A percentile compares a stretch with the other conserved stretches of the same genome.
phyloP scores from a whole-genome alignment of 2,113 vertebrate genomes.

The Regulus satrapa region DNA sequence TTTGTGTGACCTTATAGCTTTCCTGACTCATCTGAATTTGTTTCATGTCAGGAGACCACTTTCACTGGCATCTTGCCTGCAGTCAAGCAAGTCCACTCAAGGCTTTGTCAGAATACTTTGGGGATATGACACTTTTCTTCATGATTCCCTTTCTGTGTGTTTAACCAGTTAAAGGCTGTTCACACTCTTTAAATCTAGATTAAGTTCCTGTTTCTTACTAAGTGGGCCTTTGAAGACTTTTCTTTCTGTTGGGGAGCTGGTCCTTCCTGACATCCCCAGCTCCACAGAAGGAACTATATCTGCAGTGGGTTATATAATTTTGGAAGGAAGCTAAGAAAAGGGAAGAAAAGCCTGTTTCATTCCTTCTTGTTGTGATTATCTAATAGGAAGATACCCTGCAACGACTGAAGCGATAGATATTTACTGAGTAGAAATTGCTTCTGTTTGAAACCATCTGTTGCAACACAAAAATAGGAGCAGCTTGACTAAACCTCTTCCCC shows the following conservation, averaged over 20 bases:
- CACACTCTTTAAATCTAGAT: neutral
- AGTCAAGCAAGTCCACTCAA: neutral
- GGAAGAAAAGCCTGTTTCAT: neutral
- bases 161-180: neutral
- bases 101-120: neutral
- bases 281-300: neutral
- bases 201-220: neutral
- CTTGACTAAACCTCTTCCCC: neutral
- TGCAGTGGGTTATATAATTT: neutral
- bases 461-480: neutral
- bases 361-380: neutral
- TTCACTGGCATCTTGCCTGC: neutral
- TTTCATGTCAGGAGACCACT: constrained; percentile 11
- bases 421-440: neutral
- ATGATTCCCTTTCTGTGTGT: neutral
- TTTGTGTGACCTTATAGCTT: constrained; percentile 10
- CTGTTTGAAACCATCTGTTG: neutral
- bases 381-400: neutral
- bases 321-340: neutral
- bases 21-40: constrained; percentile 10
- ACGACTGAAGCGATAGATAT: neutral
- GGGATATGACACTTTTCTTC: neutral
- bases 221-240: neutral
- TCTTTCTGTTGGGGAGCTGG: neutral
- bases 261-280: neutral